A percentile compares a stretch with the other conserved stretches of the same genome.
These are phyloP conservation scores for Anguilla marmorata DNA, from an alignment of 2,797 vertebrate species.

Conservation along the genomic window DNA sequence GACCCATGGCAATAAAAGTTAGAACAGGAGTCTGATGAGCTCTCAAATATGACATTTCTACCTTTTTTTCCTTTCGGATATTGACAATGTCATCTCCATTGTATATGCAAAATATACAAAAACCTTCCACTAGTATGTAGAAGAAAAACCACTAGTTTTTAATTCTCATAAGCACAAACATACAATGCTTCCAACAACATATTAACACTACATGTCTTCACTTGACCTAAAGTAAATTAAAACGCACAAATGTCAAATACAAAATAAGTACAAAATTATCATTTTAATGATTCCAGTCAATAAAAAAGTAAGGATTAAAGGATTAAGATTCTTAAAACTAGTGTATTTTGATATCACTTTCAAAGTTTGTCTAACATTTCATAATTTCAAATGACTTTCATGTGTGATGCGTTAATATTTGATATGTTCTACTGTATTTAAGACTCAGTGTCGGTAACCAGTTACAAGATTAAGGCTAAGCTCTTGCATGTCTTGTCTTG, in stretches of 20 bases:
- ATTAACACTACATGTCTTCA: too few relatives aligned
- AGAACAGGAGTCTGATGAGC: too few relatives aligned
- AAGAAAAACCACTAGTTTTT: too few relatives aligned
- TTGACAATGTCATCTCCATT: too few relatives aligned
- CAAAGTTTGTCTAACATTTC: background rate
- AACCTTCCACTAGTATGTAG: too few relatives aligned
- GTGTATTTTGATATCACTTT: background rate
- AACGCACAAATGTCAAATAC: too few relatives aligned
- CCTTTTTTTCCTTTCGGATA: too few relatives aligned
- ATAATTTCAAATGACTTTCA: background rate
- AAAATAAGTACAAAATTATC: too few relatives aligned
- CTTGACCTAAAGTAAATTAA: too few relatives aligned
- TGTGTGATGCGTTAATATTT: background rate
- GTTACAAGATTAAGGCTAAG: background rate
- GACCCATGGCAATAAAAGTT: background rate
- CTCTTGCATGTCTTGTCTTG: background rate
- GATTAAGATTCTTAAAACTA: background rate
- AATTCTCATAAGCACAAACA: background rate
- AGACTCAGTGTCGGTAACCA: background rate
- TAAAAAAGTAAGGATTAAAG: background rate
- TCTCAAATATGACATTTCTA: background rate
- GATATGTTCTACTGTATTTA: too few relatives aligned
- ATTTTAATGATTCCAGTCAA: background rate
- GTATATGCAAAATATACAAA: too few relatives aligned
- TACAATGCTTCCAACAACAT: background rate